Evolutionary conservation across 2,113 vertebrate species (phyloP).

Genomic region (Columba janthina): DNA sequence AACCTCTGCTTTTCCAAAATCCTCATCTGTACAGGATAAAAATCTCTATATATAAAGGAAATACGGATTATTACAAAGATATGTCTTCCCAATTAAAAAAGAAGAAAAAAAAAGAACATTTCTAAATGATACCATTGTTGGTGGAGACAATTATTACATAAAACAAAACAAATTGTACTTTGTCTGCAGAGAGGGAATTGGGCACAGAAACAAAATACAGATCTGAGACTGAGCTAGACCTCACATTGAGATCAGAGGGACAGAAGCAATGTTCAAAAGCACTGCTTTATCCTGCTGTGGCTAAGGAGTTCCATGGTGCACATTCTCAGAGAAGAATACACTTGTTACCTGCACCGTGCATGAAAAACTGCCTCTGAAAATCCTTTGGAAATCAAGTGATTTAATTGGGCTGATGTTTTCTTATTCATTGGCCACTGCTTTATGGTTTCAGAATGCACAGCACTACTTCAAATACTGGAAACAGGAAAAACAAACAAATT

Average conservation of each 20-base stretch:
- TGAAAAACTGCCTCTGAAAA: neutral
- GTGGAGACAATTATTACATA: neutral
- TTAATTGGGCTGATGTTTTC: neutral
- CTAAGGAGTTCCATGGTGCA: neutral
- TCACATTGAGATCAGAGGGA: slow-evolving; percentile 2
- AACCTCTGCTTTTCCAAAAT: neutral
- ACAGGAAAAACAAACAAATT: neutral
- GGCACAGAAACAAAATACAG: neutral
- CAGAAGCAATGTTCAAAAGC: neutral
- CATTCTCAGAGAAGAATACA: neutral
- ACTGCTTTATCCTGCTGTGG: neutral
- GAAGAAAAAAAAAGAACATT: neutral
- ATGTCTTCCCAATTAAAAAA: neutral
- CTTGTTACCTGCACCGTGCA: neutral
- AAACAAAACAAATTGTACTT: neutral
- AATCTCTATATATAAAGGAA: neutral
- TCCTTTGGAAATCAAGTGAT: neutral
- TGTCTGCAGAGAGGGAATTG: neutral
- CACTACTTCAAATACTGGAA: neutral
- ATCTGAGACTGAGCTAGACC: neutral
- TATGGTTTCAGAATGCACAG: neutral
- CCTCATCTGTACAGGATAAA: neutral
- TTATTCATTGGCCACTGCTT: neutral
- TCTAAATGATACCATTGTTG: neutral
- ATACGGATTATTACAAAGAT: neutral